Conservation (phyloP, 2,888 invertebrate species). For the Ochlodes sylvanus region DNA sequence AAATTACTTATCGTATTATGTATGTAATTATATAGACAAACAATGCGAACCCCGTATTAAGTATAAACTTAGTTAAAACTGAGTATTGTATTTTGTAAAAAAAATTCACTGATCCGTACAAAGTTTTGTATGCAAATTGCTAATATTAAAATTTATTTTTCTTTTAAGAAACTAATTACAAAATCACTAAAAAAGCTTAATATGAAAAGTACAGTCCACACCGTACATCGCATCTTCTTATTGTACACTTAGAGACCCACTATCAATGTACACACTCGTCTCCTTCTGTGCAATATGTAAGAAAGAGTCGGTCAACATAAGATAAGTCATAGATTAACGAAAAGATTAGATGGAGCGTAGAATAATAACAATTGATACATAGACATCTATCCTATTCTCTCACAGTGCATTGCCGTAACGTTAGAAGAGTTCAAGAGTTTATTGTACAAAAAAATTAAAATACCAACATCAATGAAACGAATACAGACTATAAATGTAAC, state of each 20-base stretch:
- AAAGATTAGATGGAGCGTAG: neutral
- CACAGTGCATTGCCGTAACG: neutral
- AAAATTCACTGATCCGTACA: constrained; percentile 8
- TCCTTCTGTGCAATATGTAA: constrained; percentile 18
- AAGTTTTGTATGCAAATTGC: constrained; percentile 22
- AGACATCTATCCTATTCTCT: neutral
- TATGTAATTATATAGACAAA: neutral
- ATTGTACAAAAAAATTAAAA: too few species aligned
- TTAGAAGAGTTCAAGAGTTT: neutral
- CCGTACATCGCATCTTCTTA: constrained; percentile 21
- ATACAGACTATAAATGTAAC: too few species aligned
- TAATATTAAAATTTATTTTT: constrained; percentile 17
- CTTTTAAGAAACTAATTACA: constrained; percentile 26
- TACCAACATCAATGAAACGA: too few species aligned
- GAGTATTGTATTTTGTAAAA: constrained; percentile 9
- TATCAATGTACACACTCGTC: constrained; percentile 31
- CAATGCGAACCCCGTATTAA: neutral
- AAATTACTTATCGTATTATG: neutral
- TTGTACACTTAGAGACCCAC: constrained; percentile 26
- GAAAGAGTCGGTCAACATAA: constrained; percentile 38
- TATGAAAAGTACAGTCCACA: constrained; percentile 37
- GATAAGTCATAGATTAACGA: neutral
- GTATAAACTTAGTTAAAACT: constrained; percentile 6
- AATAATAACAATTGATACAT: neutral
- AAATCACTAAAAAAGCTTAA: constrained; percentile 37